A percentile compares a stretch with the other conserved stretches of the same genome.
phyloP scores from a whole-genome alignment of 2,797 vertebrate genomes.

The Knipowitschia caucasica region DNA sequence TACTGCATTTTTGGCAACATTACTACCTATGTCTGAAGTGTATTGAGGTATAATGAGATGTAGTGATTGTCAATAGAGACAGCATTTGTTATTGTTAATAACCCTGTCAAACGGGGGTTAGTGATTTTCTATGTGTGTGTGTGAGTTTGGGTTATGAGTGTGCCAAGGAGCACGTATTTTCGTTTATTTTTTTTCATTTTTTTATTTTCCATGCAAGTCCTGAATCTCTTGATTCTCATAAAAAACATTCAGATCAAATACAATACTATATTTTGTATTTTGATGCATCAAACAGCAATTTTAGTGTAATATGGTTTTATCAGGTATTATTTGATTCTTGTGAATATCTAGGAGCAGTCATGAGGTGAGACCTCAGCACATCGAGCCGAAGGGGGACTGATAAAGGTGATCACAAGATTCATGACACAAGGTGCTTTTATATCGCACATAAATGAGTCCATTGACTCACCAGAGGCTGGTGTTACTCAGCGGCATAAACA shows the following conservation, averaged over 20 bases:
- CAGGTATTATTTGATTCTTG: constrained; percentile 26
- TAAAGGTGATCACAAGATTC: constrained; percentile 63
- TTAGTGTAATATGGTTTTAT: background rate
- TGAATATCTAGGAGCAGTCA: constrained; percentile 43
- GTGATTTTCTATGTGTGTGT: too few relatives aligned
- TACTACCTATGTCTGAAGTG: background rate
- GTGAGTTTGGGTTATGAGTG: too few relatives aligned
- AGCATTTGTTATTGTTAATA: too few relatives aligned
- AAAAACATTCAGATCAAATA: background rate
- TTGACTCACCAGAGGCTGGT: constrained; percentile 39
- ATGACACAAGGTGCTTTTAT: constrained; percentile 58
- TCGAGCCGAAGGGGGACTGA: constrained; percentile 59
- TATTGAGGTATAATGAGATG: background rate
- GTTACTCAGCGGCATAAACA: constrained; percentile 26
- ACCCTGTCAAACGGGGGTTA: too few relatives aligned
- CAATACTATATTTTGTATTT: background rate
- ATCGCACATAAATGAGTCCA: constrained; percentile 52
- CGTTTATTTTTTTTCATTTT: too few relatives aligned
- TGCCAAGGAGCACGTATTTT: too few relatives aligned
- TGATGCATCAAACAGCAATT: background rate
- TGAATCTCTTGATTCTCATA: background rate
- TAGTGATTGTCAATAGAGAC: background rate
- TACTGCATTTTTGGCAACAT: too few relatives aligned
- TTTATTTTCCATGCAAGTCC: background rate
- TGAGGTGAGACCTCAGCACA: constrained; percentile 32